Conservation (phyloP, 2,113 vertebrate species). For the Sinocyclocheilus maitianheensis region DNA sequence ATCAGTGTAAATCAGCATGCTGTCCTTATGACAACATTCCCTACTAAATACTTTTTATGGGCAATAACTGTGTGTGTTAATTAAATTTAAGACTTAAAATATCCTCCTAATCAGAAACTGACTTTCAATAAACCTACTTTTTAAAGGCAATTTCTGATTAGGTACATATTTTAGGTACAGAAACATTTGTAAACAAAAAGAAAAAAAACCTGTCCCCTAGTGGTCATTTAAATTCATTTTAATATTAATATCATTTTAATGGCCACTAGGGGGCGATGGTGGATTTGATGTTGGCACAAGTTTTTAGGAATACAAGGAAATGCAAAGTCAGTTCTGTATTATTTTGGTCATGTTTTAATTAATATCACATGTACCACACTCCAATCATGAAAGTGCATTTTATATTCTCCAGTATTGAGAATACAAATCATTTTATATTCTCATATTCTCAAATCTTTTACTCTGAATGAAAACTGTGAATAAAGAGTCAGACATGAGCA, state of each 20-base stretch:
- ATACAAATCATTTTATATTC: not conserved
- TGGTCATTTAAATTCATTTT: not conserved
- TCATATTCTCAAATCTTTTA: not conserved
- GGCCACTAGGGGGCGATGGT: constrained; percentile 10
- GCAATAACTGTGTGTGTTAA: too few species aligned
- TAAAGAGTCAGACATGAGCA: not conserved
- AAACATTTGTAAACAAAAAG: not conserved
- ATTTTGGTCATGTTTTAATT: constrained; percentile 10
- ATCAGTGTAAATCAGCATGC: too few species aligned
- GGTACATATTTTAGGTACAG: too few species aligned
- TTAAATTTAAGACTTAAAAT: not conserved
- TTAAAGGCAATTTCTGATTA: too few species aligned
- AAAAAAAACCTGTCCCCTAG: not conserved
- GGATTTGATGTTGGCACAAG: not conserved
- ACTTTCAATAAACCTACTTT: not conserved
- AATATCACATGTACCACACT: not conserved
- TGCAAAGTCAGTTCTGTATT: not conserved
- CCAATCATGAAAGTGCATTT: not conserved
- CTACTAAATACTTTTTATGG: too few species aligned
- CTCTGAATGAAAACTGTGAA: not conserved
- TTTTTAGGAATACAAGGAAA: not conserved
- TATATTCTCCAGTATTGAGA: too few species aligned
- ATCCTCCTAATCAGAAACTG: not conserved
- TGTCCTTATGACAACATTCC: too few species aligned
- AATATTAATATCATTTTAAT: not conserved